Evolutionary conservation across 2,888 invertebrate species (phyloP), one percentile per base, ranked within the genome.

Genomic region (Drosophila lacicola): DNA sequence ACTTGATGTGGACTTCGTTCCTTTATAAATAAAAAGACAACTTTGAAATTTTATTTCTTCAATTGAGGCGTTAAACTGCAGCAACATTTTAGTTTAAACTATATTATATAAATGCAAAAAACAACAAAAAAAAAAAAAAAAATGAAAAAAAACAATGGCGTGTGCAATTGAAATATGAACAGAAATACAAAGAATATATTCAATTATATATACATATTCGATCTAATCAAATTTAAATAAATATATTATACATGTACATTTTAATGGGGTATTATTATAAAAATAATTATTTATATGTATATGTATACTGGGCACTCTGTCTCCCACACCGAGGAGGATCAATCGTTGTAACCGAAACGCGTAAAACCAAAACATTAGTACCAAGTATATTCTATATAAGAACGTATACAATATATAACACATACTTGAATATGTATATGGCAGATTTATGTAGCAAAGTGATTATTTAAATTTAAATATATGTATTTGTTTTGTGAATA

Each of bases 401-500:
- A n/a, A 42, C 21, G 21, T 42, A 21, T 47, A 37, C n/a, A 34
- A 54, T 34, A 63, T 42, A 19, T 19, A 44, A 33, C n/a, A 55
- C 46, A 13, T 25, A 34, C 11, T 29, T 41, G 29, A 45, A 46
- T 34, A 25, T 37, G 34, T 53, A 46, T 57, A 29, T 68, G 36
- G 41, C 25, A 55, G 53, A 77, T 79, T 41, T 58, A 71, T 80
- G 73, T 76, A 78, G 69, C 71, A 77, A 75, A 77, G 79, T 88
- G 79, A 88, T 78, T 88, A 81, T 68, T 79, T 75, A 58, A 69
- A 67, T 69, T 71, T 70, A 74, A 78, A 63, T 70, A 68, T 55
- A 74, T 82, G 66, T 69, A 78, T 76, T 68, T 78, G 80, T 78
- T 69, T 82, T 84, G 82, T 80, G 84, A 70, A 79, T 74, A 70